Evolutionary conservation across 1,140 invertebrate species (phyloP).

Genomic region (Drosophila pseudoananassae): DNA sequence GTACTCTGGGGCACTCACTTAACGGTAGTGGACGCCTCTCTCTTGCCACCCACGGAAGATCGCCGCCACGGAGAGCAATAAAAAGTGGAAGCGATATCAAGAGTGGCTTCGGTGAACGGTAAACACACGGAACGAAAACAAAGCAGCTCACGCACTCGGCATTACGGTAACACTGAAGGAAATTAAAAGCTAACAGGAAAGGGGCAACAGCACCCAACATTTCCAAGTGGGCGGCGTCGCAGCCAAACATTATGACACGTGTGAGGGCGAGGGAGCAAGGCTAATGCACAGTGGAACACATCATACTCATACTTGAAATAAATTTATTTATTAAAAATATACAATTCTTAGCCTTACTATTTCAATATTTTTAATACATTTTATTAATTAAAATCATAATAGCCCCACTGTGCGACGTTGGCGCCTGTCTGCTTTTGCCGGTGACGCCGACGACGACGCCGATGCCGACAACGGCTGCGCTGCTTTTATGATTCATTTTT

Average conservation of each 20-base stretch:
- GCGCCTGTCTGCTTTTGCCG: constrained; percentile 59
- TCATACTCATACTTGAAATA: not conserved
- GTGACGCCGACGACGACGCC: constrained; percentile 21
- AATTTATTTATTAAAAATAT: no score
- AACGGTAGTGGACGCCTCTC: not conserved
- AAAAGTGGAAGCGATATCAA: constrained; percentile 63
- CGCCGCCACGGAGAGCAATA: constrained; percentile 34
- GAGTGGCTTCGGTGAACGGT: constrained; percentile 62
- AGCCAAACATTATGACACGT: constrained; percentile 48
- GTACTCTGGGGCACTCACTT: constrained; percentile 4
- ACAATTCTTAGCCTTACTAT: no score
- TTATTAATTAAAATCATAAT: no score
- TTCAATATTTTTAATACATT: no score
- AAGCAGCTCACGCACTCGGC: constrained; percentile 32
- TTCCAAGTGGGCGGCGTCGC: constrained; percentile 42
- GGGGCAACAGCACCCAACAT: constrained; percentile 28
- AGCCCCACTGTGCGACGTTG: constrained; percentile 14
- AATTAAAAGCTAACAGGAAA: constrained; percentile 33
- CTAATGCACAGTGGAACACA: constrained; percentile 9
- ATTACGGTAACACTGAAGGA: constrained; percentile 33
- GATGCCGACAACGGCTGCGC: constrained; percentile 42
- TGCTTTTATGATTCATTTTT: constrained; percentile 80
- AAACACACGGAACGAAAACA: constrained; percentile 42
- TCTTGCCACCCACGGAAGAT: constrained; percentile 39
- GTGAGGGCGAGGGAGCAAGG: constrained; percentile 16